These are phyloP conservation scores for Campoplex capitator DNA, from an alignment of 2,888 invertebrate genomes.

Conservation along the genomic window DNA sequence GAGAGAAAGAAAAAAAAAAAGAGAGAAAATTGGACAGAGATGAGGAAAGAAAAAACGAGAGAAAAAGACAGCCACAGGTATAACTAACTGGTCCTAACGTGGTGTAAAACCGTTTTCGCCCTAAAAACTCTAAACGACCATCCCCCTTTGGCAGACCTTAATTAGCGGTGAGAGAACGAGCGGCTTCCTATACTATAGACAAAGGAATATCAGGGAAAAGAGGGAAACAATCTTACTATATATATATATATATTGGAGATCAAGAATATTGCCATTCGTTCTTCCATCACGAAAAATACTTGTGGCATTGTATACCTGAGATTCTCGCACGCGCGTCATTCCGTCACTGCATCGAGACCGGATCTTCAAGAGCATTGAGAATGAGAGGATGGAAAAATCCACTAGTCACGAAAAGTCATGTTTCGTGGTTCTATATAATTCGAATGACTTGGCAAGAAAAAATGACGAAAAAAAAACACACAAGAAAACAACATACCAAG, in stretches of 20 bases:
- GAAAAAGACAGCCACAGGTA: conserved; percentile 46
- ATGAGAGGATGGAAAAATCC: conserved; percentile 22
- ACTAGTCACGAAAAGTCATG: conserved; percentile 49
- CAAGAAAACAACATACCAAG: conserved; percentile 11
- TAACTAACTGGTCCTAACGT: conserved; percentile 74
- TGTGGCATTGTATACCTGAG: conserved; percentile 55
- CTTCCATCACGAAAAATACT: conserved; percentile 56
- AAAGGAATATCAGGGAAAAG: conserved; percentile 57
- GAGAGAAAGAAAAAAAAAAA: background rate
- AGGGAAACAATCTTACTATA: conserved; percentile 5
- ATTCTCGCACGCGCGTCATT: conserved; percentile 55
- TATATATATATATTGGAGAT: conserved; percentile 32
- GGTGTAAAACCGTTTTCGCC: conserved; percentile 75
- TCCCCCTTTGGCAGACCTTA: conserved; percentile 69
- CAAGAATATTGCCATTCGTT: conserved; percentile 71
- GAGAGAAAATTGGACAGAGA: conserved; percentile 20
- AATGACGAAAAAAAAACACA: conserved; percentile 16
- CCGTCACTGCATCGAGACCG: conserved; percentile 45
- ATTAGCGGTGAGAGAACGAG: conserved; percentile 70
- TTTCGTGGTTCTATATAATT: conserved; percentile 16
- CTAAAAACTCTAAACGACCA: conserved; percentile 70
- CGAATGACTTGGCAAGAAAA: conserved; percentile 23
- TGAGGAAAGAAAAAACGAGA: background rate
- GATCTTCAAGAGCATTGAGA: conserved; percentile 27
- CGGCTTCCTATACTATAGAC: conserved; percentile 67